Evolutionary conservation across 2,888 invertebrate genomes (phyloP), one percentile per base, ranked within the genome.

Genomic region (Holacanthella duospinosa): DNA sequence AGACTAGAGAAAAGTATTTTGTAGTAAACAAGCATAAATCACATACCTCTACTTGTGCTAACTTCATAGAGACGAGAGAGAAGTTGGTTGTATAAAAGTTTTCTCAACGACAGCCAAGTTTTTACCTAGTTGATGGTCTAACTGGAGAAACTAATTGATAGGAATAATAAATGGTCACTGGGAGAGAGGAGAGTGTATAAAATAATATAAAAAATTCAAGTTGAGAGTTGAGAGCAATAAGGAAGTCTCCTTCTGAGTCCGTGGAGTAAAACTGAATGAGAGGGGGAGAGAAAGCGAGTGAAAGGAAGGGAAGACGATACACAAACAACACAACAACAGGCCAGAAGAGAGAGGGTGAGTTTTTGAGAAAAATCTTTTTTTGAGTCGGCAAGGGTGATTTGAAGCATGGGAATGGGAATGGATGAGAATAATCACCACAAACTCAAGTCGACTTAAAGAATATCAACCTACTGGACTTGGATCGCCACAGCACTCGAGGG

Each of bases 401-500:
- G n/a, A n/a, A n/a, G n/a, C n/a, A n/a, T n/a, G n/a, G n/a, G n/a
- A n/a, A n/a, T n/a, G n/a, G n/a, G n/a, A n/a, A n/a, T n/a, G n/a
- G n/a, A n/a, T n/a, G n/a, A n/a, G n/a, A n/a, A n/a, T n/a, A n/a
- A n/a, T n/a, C n/a, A n/a, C n/a, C n/a, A n/a, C n/a, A n/a, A n/a
- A n/a, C n/a, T n/a, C n/a, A n/a, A n/a, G n/a, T n/a, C n/a, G n/a
- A n/a, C n/a, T n/a, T n/a, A n/a, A n/a, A n/a, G n/a, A n/a, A n/a
- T n/a, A n/a, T n/a, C n/a, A n/a, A 68, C 66, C 63, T 9, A 48
- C 4, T 48, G 48, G 48, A 48, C 48, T 16, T 4, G 63, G 65
- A 68, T 66, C 61, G 67, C 66, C 73, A 73, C 70, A 70, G 71
- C 71, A 73, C 73, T 73, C 73, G 69, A 69, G 73, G 73, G 73